These are phyloP conservation scores for Channa argus DNA, from an alignment of 2,113 vertebrate genomes.

Conservation along the genomic window DNA sequence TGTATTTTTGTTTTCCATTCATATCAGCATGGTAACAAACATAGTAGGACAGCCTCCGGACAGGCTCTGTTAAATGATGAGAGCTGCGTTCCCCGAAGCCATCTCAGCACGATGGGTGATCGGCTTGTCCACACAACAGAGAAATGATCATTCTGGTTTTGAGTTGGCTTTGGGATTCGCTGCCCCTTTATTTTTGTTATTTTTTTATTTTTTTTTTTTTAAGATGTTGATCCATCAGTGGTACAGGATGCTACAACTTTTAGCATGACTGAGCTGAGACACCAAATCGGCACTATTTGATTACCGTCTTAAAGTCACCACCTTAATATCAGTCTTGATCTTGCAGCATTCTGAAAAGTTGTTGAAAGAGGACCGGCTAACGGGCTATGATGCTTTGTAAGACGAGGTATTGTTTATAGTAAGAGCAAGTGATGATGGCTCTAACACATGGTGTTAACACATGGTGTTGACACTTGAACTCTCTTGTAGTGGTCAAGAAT, in stretches of 20 bases:
- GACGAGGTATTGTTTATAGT: constrained; percentile 1
- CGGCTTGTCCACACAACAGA: neutral
- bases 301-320: neutral
- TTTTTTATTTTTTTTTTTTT: constrained; percentile 16
- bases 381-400: constrained; percentile 17
- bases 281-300: constrained; percentile 25
- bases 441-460: too few relatives aligned
- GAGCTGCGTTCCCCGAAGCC: constrained; percentile 37
- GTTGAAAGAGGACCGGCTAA: neutral
- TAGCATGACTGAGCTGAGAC: constrained; percentile 70
- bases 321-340: neutral
- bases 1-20: constrained; percentile 83
- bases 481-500: too few relatives aligned
- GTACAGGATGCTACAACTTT: constrained; percentile 82
- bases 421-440: neutral
- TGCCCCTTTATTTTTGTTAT: constrained; percentile 38
- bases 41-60: constrained; percentile 85
- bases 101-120: neutral
- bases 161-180: constrained; percentile 18
- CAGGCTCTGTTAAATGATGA: constrained; percentile 80
- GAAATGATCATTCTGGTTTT: neutral
- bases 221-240: constrained; percentile 76
- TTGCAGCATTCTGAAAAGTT: neutral
- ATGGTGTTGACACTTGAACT: too few relatives aligned
- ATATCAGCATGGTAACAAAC: constrained; percentile 84